Percentiles rank a stretch among this genome's conserved stretches.
Conservation (phyloP, 2,797 vertebrate species). For the Gallinago nigripennis region DNA sequence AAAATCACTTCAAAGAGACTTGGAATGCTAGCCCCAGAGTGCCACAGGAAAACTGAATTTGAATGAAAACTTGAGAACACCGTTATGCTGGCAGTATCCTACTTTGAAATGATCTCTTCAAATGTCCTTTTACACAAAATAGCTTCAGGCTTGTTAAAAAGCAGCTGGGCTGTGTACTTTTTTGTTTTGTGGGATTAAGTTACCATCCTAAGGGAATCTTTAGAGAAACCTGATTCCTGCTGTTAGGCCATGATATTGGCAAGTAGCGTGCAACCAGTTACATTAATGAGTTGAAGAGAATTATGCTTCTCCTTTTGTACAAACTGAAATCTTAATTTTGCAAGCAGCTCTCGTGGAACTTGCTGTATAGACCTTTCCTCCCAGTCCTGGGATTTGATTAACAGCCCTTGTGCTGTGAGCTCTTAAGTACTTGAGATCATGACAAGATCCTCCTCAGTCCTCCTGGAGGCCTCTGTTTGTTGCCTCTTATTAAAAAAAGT, state of each 20-base stretch:
- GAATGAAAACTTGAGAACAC: not conserved
- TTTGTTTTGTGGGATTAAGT: slow-evolving; percentile 15
- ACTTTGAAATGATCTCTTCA: not conserved
- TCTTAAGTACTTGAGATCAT: slow-evolving; percentile 3
- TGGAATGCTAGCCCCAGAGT: not conserved
- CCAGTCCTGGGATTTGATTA: slow-evolving; percentile 17
- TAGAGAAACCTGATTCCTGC: not conserved
- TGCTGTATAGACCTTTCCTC: not conserved
- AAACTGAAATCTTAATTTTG: slow-evolving; percentile 10
- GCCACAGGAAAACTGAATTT: not conserved
- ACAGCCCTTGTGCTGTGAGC: not conserved
- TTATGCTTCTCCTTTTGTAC: not conserved
- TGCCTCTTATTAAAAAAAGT: not conserved
- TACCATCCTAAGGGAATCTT: not conserved
- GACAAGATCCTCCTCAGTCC: not conserved
- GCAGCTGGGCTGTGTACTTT: not conserved
- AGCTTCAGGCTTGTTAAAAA: not conserved
- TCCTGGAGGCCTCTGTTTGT: not conserved
- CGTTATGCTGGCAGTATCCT: not conserved
- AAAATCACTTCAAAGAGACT: not conserved
- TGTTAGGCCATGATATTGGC: slow-evolving; percentile 2
- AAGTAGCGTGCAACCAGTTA: not conserved
- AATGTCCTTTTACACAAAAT: not conserved
- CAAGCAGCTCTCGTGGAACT: not conserved
- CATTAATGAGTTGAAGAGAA: not conserved